Evolutionary conservation across 2,888 invertebrate genomes (phyloP).

Genomic region (Eupithecia pulchellata): DNA sequence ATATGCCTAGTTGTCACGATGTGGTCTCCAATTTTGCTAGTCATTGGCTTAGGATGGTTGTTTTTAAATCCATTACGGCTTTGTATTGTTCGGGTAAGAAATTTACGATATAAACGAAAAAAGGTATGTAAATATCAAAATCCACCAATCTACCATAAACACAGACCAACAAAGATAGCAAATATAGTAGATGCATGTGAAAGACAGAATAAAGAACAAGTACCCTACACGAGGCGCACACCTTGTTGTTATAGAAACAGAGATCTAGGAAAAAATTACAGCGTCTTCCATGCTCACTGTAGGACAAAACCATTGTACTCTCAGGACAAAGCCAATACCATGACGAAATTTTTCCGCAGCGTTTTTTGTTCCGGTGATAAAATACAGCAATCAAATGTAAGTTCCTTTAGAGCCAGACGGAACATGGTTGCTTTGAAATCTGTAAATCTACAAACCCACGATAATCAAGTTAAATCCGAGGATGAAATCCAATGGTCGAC

Average conservation of each 20-base stretch:
- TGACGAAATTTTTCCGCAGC: neutral
- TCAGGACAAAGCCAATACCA: neutral
- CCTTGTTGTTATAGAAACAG: neutral
- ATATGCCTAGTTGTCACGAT: neutral
- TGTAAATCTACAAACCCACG: neutral
- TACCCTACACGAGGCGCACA: neutral
- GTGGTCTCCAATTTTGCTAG: neutral
- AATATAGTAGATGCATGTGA: neutral
- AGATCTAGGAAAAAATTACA: neutral
- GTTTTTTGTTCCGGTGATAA: neutral
- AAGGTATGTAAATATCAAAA: neutral
- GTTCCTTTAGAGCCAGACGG: neutral
- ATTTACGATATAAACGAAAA: neutral
- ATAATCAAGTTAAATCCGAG: neutral
- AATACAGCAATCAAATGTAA: neutral
- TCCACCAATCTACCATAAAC: neutral
- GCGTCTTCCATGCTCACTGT: neutral
- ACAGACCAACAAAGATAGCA: neutral
- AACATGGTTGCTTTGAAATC: neutral
- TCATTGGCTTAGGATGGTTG: neutral
- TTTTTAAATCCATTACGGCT: neutral
- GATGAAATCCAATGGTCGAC: neutral
- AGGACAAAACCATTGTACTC: neutral
- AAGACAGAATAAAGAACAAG: neutral
- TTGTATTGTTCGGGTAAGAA: neutral